Percentiles rank a stretch among this genome's conserved stretches.
Evolutionary conservation across 2,888 invertebrate genomes (phyloP).

Genomic region (Limnephilus auricula): DNA sequence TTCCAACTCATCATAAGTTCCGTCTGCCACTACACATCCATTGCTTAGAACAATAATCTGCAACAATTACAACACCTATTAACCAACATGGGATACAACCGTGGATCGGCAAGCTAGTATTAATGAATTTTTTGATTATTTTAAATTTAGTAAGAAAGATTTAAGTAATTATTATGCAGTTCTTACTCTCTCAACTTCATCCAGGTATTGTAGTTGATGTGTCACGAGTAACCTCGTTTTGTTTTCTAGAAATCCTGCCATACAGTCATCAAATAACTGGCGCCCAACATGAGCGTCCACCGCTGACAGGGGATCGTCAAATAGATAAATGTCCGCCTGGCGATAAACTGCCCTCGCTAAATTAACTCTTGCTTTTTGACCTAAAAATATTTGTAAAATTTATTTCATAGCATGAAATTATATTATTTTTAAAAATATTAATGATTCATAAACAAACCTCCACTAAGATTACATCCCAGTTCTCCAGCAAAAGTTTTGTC

Average conservation of each 20-base stretch:
- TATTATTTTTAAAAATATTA: not conserved
- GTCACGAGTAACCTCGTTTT: conserved; percentile 88
- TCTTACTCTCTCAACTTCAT: conserved; percentile 79
- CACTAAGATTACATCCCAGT: conserved; percentile 88
- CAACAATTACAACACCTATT: not conserved
- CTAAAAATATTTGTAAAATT: conserved; percentile 34
- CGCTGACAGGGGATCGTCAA: conserved; percentile 87
- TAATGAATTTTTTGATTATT: too few relatives aligned
- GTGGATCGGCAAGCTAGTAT: too few relatives aligned
- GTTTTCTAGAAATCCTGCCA: conserved; percentile 79
- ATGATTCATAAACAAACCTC: conserved; percentile 74
- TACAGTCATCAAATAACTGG: conserved; percentile 84
- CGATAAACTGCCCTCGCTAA: conserved; percentile 81
- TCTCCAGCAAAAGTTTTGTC: conserved; percentile 92
- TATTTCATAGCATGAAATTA: not conserved
- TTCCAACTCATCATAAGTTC: conserved; percentile 74
- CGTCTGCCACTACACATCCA: conserved; percentile 73
- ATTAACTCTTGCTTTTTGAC: conserved; percentile 59
- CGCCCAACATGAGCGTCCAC: conserved; percentile 85
- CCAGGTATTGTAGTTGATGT: conserved; percentile 90
- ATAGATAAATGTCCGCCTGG: conserved; percentile 84
- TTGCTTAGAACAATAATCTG: conserved; percentile 69
- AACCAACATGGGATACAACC: not conserved
- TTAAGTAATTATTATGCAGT: not conserved
- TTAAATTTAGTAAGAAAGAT: too few relatives aligned